These are phyloP conservation scores for Drosophila paramelanica DNA, from an alignment of 2,888 invertebrate species.

Conservation along the genomic window DNA sequence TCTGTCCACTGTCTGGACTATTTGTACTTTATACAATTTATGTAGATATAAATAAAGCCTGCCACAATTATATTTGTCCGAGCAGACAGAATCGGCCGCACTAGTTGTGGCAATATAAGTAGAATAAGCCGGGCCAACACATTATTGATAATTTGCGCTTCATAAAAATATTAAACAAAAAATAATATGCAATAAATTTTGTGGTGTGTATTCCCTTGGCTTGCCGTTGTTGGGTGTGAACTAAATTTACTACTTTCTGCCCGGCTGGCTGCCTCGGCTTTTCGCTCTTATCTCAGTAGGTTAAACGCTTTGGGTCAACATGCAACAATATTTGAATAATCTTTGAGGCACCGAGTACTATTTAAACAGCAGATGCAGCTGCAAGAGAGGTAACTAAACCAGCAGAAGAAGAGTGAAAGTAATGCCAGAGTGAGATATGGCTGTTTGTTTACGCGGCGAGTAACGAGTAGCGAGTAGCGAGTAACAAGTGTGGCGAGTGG, in stretches of 20 bases:
- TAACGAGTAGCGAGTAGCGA: slow-evolving; percentile 1
- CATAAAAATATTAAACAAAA: slow-evolving; percentile 66
- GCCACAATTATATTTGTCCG: slow-evolving; percentile 17
- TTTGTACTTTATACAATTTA: no score
- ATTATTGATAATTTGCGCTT: slow-evolving; percentile 60
- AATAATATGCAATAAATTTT: slow-evolving; percentile 68
- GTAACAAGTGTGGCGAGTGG: neutral
- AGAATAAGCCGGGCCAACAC: slow-evolving; percentile 29
- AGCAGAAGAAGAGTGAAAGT: slow-evolving; percentile 7
- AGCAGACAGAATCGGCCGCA: neutral
- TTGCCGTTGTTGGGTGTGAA: slow-evolving; percentile 43
- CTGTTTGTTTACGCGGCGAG: slow-evolving; percentile 9
- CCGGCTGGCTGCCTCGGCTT: neutral
- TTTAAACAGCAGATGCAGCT: slow-evolving; percentile 46
- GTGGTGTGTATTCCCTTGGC: slow-evolving; percentile 5
- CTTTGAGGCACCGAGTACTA: slow-evolving; percentile 46
- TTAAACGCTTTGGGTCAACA: slow-evolving; percentile 67
- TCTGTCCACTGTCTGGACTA: no score
- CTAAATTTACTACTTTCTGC: slow-evolving; percentile 59
- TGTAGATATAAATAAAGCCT: neutral
- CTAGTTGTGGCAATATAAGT: slow-evolving; percentile 11
- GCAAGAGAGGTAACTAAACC: slow-evolving; percentile 2
- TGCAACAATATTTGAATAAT: slow-evolving; percentile 79
- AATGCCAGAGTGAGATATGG: slow-evolving; percentile 16
- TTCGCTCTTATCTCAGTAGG: slow-evolving; percentile 65